Evolutionary conservation across 2,888 invertebrate species (phyloP).

Genomic region (Podotricha telesiphe): DNA sequence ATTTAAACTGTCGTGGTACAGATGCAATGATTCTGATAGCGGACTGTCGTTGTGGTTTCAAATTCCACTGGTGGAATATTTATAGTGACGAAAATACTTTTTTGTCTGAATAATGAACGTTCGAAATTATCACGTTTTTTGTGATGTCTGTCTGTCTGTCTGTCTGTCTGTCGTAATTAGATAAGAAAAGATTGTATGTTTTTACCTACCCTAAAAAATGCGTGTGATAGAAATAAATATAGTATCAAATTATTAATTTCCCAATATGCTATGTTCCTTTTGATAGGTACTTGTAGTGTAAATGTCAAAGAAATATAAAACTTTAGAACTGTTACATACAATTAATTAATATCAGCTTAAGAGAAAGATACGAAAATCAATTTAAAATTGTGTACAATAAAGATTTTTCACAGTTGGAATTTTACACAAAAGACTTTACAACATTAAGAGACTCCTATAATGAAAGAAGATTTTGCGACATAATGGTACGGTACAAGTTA

Average conservation of each 20-base stretch:
- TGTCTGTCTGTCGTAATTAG: too few relatives aligned
- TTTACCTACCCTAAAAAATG: too few relatives aligned
- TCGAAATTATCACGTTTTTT: too few relatives aligned
- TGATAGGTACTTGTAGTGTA: too few relatives aligned
- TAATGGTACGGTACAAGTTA: conserved; percentile 49
- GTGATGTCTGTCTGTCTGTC: too few relatives aligned
- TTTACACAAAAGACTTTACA: conserved; percentile 64
- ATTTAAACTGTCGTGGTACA: background rate
- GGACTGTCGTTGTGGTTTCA: background rate
- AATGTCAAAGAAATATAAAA: background rate
- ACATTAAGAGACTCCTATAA: conserved; percentile 63
- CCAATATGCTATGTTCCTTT: too few relatives aligned
- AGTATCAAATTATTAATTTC: too few relatives aligned
- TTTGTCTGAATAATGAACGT: too few relatives aligned
- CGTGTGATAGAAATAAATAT: too few relatives aligned
- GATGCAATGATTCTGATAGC: background rate
- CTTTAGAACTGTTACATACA: background rate
- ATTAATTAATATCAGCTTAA: background rate
- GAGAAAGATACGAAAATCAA: background rate
- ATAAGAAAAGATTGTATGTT: too few relatives aligned
- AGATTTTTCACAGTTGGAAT: conserved; percentile 60
- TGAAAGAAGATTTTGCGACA: conserved; percentile 63
- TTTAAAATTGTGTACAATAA: conserved; percentile 26
- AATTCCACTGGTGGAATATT: background rate
- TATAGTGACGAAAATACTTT: too few relatives aligned